These are phyloP conservation scores for Rallus limicola DNA, from an alignment of 2,113 vertebrate species.

Conservation along the genomic window DNA sequence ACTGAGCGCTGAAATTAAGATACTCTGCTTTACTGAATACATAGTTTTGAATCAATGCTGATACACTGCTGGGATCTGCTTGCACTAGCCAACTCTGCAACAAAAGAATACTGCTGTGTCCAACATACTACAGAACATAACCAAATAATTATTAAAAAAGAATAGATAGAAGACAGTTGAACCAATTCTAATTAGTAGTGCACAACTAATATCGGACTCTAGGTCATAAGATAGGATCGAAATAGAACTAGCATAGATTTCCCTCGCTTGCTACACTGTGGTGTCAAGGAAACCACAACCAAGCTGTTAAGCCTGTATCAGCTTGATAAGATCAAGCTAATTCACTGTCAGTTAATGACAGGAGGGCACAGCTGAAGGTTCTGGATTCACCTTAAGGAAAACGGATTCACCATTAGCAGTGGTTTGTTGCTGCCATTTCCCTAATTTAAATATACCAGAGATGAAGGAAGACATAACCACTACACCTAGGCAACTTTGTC, in stretches of 20 bases:
- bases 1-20: not conserved
- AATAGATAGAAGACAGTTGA: not conserved
- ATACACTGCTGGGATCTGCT: too few species aligned
- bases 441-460: not conserved
- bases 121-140: not conserved
- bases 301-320: not conserved
- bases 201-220: not conserved
- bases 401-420: not conserved
- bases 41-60: not conserved
- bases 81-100: not conserved
- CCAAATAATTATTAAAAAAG: not conserved
- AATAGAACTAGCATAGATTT: not conserved
- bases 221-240: not conserved
- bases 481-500: not conserved
- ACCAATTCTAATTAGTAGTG: not conserved
- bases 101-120: not conserved
- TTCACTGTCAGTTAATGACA: not conserved
- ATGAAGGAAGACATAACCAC: not conserved
- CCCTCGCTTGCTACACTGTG: not conserved
- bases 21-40: not conserved
- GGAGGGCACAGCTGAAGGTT: not conserved
- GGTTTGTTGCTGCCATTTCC: not conserved
- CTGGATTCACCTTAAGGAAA: not conserved
- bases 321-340: conserved; percentile 29
- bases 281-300: not conserved